Percentiles rank a stretch among this genome's conserved stretches.
Evolutionary conservation across 1,140 invertebrate species (phyloP).

Genomic region (Schlechtendalia chinensis): DNA sequence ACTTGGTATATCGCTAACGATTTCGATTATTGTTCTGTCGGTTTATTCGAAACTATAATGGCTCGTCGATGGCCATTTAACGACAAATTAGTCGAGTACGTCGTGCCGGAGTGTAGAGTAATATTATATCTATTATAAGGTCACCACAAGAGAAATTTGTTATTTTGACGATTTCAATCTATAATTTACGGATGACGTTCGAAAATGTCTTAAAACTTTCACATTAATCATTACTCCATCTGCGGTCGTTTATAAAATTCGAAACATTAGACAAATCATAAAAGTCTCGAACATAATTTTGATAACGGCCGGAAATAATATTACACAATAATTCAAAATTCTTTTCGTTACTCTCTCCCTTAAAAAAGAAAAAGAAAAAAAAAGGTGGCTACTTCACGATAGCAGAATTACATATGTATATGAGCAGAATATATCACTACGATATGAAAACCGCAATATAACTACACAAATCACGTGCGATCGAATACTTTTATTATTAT

Average conservation of each 20-base stretch:
- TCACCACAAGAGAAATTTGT: background rate
- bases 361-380: no score
- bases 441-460: no score
- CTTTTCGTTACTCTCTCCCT: no score
- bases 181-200: background rate
- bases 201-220: background rate
- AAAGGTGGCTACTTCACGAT: no score
- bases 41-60: background rate
- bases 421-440: no score
- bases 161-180: conserved; percentile 2
- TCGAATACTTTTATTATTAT: no score
- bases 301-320: background rate
- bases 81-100: background rate
- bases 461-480: no score
- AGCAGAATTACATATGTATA: no score
- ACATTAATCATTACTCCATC: background rate
- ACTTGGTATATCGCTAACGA: no score
- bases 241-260: background rate
- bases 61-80: background rate
- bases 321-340: no score
- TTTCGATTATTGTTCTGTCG: background rate
- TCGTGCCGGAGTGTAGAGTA: background rate
- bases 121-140: background rate
- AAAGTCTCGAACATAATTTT: background rate
- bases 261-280: background rate